These are phyloP conservation scores for Apis mellifera DNA, from an alignment of 1,140 invertebrate species.

Conservation along the genomic window Amel_HAv3.1 CM009941.2:11751501-11752000, in stretches of 20 bases:
- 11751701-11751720: background rate
- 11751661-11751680: conserved; percentile 14
- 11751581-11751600: background rate
- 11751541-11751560: background rate
- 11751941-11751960: too few species aligned
- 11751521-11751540: background rate
- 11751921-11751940: too few species aligned
- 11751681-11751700: background rate
- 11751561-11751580: background rate
- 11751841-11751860: too few species aligned
- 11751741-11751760: background rate
- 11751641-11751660: background rate
- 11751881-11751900: too few species aligned
- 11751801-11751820: background rate
- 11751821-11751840: too few species aligned
- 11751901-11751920: too few species aligned
- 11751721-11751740: background rate
- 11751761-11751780: too few species aligned
- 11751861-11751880: too few species aligned
- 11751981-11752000: too few species aligned
- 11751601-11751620: background rate
- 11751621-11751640: background rate
- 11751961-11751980: too few species aligned
- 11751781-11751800: background rate
- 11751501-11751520: background rate